Conservation (phyloP, 2,113 vertebrate species). For the Petaurus breviceps region DNA sequence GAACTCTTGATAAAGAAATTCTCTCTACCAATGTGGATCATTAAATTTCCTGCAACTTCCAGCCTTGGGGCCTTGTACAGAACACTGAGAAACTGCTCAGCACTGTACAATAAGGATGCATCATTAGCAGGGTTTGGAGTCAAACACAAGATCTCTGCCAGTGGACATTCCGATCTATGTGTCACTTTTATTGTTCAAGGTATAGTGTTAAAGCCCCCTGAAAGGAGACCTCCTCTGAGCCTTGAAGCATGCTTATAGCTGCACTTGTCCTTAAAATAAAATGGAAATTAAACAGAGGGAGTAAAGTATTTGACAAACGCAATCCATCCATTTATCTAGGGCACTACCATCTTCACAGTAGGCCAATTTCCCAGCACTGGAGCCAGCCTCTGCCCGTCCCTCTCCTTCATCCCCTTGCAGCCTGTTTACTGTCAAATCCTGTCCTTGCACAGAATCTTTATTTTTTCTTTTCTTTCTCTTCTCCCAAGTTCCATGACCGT, state of each 20-base stretch:
- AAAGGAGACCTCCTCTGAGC: neutral
- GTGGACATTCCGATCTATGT: neutral
- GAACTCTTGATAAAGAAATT: neutral
- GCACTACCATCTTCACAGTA: neutral
- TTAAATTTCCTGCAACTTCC: neutral
- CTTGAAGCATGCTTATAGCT: neutral
- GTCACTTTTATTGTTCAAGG: neutral
- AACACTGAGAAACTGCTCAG: neutral
- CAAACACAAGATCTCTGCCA: neutral
- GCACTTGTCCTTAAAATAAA: neutral
- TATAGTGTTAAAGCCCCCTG: too few species aligned
- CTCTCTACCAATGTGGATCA: neutral
- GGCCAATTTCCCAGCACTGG: neutral
- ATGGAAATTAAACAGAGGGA: neutral
- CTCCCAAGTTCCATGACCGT: neutral
- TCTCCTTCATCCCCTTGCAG: neutral
- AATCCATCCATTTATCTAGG: neutral
- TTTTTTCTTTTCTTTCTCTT: neutral
- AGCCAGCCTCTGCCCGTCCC: neutral
- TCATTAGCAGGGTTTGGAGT: neutral
- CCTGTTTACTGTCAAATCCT: neutral
- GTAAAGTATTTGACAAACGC: neutral
- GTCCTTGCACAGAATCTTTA: neutral
- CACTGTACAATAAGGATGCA: rapidly evolving
- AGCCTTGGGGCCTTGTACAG: neutral